phyloP scores from a whole-genome alignment of 2,797 vertebrate species.

The Philypnodon macrostomus region DNA sequence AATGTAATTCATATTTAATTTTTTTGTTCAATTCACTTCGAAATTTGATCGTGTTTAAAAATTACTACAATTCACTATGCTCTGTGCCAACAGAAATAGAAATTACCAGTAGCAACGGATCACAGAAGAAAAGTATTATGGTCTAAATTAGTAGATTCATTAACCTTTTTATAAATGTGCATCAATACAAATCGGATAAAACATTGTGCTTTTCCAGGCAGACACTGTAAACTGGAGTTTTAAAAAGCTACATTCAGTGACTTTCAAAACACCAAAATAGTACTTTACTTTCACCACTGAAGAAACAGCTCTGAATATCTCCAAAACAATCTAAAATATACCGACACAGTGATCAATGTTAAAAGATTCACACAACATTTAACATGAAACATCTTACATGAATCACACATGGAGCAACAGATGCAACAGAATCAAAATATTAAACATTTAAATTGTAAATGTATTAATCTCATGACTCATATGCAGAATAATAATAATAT shows the following conservation, averaged over 20 bases:
- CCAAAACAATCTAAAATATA: slow-evolving; percentile 46
- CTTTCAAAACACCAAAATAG: slow-evolving; percentile 55
- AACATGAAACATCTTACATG: slow-evolving; percentile 67
- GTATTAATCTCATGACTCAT: slow-evolving; percentile 21
- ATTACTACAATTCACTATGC: too few species aligned
- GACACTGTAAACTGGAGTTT: slow-evolving; percentile 40
- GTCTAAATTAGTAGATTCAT: slow-evolving; percentile 26
- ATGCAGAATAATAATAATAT: slow-evolving; percentile 13
- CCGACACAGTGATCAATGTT: slow-evolving; percentile 48
- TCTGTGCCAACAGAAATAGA: neutral
- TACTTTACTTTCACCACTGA: slow-evolving; percentile 48
- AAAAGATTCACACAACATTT: slow-evolving; percentile 53
- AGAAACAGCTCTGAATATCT: slow-evolving; percentile 30
- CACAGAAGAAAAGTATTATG: slow-evolving; percentile 3
- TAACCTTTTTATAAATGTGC: slow-evolving; percentile 37
- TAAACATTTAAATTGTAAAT: slow-evolving; percentile 39
- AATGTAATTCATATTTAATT: slow-evolving; percentile 33
- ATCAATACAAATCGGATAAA: slow-evolving; percentile 39
- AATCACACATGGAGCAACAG: slow-evolving; percentile 45
- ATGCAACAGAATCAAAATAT: slow-evolving; percentile 40
- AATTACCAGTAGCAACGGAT: slow-evolving; percentile 11
- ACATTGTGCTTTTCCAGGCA: slow-evolving; percentile 60
- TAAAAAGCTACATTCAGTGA: slow-evolving; percentile 71
- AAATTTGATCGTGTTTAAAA: too few species aligned
- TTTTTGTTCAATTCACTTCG: too few species aligned